A percentile compares a stretch with the other conserved stretches of the same genome.
Conservation (phyloP, 2,113 vertebrate genomes). For the Camarhynchus parvulus region DNA sequence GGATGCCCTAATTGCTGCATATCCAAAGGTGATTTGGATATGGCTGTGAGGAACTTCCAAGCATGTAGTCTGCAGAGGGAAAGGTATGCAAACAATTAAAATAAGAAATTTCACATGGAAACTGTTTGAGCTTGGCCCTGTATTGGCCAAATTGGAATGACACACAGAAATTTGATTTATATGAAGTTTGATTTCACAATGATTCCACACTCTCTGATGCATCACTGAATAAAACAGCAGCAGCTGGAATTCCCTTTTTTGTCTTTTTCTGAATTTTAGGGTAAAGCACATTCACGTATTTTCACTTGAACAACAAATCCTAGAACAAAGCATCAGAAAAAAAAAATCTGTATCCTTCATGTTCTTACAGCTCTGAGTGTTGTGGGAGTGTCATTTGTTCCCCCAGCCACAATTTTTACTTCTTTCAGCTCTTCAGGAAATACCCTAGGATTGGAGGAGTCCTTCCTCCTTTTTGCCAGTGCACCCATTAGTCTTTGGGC, state of each 20-base stretch:
- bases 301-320: conserved; percentile 24
- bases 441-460: background rate
- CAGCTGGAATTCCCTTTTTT: background rate
- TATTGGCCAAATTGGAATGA: background rate
- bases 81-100: background rate
- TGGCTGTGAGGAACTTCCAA: background rate
- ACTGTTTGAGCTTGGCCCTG: background rate
- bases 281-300: background rate
- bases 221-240: background rate
- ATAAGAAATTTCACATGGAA: background rate
- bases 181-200: background rate
- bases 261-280: background rate
- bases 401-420: background rate
- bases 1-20: background rate
- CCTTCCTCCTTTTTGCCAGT: background rate
- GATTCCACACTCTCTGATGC: background rate
- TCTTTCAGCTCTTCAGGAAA: background rate
- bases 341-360: background rate
- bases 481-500: background rate
- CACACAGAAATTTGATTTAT: background rate
- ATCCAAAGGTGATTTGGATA: background rate
- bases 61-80: background rate
- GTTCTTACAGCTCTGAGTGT: background rate
- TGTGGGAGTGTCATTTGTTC: background rate
- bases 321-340: background rate